Conservation (phyloP, 2,888 invertebrate species). For the Phalangium opilio region DNA sequence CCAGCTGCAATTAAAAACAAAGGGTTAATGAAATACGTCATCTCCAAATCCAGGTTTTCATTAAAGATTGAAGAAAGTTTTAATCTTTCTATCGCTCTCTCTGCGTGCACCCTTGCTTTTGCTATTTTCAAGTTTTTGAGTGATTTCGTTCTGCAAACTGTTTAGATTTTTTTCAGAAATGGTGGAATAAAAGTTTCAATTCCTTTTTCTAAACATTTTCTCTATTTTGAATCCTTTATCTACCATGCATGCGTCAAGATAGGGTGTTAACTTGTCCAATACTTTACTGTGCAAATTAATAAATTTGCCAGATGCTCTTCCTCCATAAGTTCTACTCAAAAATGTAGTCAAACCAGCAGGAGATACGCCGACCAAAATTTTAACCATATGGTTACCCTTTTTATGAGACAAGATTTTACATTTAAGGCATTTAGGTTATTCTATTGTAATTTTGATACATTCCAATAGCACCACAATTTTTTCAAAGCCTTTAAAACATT, state of each 20-base stretch:
- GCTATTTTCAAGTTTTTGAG: not conserved
- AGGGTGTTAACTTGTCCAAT: slow-evolving; percentile 1
- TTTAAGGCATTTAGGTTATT: slow-evolving; percentile 3
- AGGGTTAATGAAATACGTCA: too few species aligned
- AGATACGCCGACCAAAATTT: slow-evolving; percentile 1
- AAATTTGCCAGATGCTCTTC: slow-evolving; percentile 1
- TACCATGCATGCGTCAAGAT: slow-evolving; percentile 1
- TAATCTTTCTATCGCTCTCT: not conserved
- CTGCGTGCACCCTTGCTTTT: not conserved
- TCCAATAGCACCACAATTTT: slow-evolving; percentile 2
- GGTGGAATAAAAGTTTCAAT: too few species aligned
- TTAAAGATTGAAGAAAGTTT: not conserved
- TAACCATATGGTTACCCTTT: slow-evolving; percentile 1
- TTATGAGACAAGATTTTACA: slow-evolving; percentile 3
- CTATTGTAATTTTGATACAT: slow-evolving; percentile 5
- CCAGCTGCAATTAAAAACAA: too few species aligned
- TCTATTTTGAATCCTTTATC: slow-evolving; percentile 7
- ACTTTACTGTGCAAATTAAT: not conserved
- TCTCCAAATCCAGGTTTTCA: not conserved
- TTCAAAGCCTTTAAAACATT: not conserved
- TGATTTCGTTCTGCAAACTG: not conserved
- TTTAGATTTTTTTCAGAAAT: too few species aligned
- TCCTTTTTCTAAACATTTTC: too few species aligned
- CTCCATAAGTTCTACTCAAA: slow-evolving; percentile 6
- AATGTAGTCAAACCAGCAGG: slow-evolving; percentile 3